phyloP scores from a whole-genome alignment of 2,113 vertebrate genomes.

The Aphyosemion australe region DNA sequence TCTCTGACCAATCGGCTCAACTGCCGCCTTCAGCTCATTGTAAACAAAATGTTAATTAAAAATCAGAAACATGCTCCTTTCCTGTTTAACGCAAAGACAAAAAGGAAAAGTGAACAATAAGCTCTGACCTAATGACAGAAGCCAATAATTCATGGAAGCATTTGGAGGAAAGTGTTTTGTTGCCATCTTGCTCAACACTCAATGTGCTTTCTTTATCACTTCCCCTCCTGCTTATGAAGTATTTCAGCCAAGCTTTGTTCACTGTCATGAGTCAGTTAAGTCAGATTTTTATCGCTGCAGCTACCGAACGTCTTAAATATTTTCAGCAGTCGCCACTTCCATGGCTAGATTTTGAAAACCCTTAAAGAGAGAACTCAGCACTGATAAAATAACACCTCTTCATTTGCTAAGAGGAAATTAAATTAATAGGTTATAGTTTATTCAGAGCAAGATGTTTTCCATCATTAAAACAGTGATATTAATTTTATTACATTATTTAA shows the following conservation, averaged over 20 bases:
- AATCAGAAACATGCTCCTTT: constrained; percentile 42
- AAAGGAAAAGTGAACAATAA: constrained; percentile 83
- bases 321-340: constrained; percentile 3
- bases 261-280: constrained; percentile 52
- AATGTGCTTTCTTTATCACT: constrained; percentile 92
- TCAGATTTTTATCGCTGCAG: constrained; percentile 42
- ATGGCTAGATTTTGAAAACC: neutral
- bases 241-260: constrained; percentile 88
- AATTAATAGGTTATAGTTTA: neutral
- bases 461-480: too few species aligned
- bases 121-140: constrained; percentile 88
- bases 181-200: constrained; percentile 83
- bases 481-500: too few species aligned
- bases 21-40: neutral
- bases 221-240: constrained; percentile 85
- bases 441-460: too few species aligned
- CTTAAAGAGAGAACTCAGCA: neutral
- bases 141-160: constrained; percentile 95
- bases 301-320: constrained; percentile 24
- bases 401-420: neutral
- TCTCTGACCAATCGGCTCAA: neutral
- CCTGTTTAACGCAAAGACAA: constrained; percentile 49
- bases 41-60: constrained; percentile 8
- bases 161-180: constrained; percentile 86
- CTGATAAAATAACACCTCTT: neutral